A percentile compares a stretch with the other conserved stretches of the same genome.
These are phyloP conservation scores for Vulpes ferrilata DNA, from an alignment of 2,113 vertebrate genomes.

Conservation along the genomic window DNA sequence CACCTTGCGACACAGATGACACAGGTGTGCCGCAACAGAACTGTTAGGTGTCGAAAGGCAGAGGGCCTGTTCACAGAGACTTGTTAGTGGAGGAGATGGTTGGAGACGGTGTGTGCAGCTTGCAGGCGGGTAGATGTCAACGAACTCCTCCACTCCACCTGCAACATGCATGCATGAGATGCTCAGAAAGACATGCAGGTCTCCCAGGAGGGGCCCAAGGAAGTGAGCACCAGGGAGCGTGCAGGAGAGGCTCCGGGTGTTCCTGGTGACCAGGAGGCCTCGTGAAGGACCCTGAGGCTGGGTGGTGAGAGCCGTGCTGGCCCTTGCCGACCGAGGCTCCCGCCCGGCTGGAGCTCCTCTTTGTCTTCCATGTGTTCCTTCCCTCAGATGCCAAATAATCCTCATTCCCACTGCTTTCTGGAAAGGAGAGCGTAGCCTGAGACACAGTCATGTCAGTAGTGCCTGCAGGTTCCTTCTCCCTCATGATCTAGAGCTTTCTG, in stretches of 20 bases:
- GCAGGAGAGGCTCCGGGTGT: rapidly evolving
- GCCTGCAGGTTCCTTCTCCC: not conserved
- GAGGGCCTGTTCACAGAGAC: not conserved
- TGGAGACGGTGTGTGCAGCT: rapidly evolving
- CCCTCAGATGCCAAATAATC: not conserved
- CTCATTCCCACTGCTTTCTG: not conserved
- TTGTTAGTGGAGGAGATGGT: rapidly evolving
- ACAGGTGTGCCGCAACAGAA: rapidly evolving
- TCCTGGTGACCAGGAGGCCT: rapidly evolving
- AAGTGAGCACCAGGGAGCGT: rapidly evolving
- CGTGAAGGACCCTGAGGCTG: rapidly evolving
- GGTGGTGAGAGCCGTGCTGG: rapidly evolving
- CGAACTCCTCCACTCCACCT: not conserved
- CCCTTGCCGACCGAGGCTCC: rapidly evolving
- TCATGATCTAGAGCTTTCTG: not conserved
- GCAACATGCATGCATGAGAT: rapidly evolving
- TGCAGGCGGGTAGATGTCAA: not conserved
- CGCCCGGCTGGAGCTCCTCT: rapidly evolving
- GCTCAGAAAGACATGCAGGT: rapidly evolving
- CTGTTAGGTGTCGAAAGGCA: rapidly evolving
- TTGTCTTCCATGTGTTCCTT: rapidly evolving
- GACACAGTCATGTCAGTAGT: rapidly evolving
- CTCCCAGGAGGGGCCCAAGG: not conserved
- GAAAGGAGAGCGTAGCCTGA: not conserved
- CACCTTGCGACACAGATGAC: not conserved